Evolutionary conservation across 2,113 vertebrate genomes (phyloP).

Genomic region (Coptodon rendalli): DNA sequence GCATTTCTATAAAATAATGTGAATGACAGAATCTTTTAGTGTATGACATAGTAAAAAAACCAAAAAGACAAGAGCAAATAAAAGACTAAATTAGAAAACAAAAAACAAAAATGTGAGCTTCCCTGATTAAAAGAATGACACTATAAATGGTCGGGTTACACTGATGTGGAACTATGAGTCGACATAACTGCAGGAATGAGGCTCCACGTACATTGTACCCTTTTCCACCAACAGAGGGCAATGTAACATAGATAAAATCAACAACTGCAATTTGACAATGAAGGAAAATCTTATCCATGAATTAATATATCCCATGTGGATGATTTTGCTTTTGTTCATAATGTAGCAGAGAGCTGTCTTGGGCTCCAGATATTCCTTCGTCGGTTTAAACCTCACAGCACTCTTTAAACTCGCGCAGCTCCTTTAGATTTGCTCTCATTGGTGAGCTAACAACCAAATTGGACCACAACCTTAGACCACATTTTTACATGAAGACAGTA

Average conservation of each 20-base stretch:
- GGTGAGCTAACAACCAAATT: background rate
- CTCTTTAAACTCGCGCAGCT: background rate
- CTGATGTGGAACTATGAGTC: background rate
- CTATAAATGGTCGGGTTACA: background rate
- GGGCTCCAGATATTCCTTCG: background rate
- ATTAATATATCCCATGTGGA: background rate
- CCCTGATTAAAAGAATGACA: background rate
- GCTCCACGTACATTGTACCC: background rate
- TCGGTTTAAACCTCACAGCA: background rate
- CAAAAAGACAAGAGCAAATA: background rate
- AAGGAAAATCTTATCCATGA: background rate
- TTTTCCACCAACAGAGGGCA: slow-evolving; percentile 58
- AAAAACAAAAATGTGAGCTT: background rate
- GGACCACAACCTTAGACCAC: background rate
- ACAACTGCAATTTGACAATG: background rate
- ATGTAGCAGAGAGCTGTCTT: background rate
- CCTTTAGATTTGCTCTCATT: background rate
- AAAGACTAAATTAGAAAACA: background rate
- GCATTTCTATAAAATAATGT: background rate
- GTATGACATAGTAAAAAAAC: background rate
- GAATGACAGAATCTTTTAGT: background rate
- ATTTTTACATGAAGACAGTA: background rate
- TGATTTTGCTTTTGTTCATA: background rate
- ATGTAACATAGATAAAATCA: background rate
- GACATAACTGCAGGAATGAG: background rate